Evolutionary conservation across 37 sponge, comb jelly and placozoan species (phyloP).

Genomic region (Hormiphora californensis): DNA sequence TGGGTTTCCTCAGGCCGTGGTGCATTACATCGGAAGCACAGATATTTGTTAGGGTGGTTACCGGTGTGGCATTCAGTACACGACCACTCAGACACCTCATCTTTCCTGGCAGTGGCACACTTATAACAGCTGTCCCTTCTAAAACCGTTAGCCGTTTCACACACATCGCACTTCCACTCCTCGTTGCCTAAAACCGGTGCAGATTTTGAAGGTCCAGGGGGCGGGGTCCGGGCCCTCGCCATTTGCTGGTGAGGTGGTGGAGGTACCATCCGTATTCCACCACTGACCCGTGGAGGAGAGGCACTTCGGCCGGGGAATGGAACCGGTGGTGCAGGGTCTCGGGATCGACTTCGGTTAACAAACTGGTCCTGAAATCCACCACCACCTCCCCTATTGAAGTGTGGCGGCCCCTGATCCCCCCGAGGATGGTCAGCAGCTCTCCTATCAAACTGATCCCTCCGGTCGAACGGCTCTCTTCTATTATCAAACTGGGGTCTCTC

Average conservation of each 20-base stretch:
- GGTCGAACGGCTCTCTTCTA: too few species aligned
- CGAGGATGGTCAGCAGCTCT: too few species aligned
- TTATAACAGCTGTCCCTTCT: not conserved
- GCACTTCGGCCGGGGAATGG: not conserved
- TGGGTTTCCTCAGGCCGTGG: not conserved
- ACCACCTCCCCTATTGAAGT: too few species aligned
- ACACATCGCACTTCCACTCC: conserved; percentile 42
- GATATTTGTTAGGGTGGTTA: not conserved
- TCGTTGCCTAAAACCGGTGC: too few species aligned
- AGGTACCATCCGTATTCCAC: not conserved
- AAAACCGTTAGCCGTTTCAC: not conserved
- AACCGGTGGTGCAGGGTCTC: too few species aligned
- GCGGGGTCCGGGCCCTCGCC: too few species aligned
- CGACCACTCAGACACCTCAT: not conserved
- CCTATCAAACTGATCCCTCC: too few species aligned
- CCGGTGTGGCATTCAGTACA: conserved; percentile 13
- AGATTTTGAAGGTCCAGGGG: not conserved
- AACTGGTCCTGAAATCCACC: too few species aligned
- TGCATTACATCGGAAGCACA: conserved; percentile 38
- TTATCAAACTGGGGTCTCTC: too few species aligned
- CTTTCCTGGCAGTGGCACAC: not conserved
- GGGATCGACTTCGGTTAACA: too few species aligned
- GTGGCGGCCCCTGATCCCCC: too few species aligned
- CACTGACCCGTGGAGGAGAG: not conserved
- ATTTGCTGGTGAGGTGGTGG: not conserved